phyloP scores from a whole-genome alignment of 2,888 invertebrate species.

The Dimorphilus gyrociliatus region DNA sequence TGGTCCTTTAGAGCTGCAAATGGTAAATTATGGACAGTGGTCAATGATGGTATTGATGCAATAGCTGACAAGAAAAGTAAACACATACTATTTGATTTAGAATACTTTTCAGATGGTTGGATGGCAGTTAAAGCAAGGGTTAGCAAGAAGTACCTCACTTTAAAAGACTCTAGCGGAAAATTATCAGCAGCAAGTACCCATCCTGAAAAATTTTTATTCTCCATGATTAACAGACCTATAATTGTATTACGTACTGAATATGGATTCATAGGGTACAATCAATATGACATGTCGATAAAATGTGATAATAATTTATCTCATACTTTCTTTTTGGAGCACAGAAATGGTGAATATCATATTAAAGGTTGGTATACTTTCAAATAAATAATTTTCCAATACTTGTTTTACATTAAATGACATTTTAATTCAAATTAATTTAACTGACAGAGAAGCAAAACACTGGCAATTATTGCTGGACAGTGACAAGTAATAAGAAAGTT shows the following conservation, averaged over 20 bases:
- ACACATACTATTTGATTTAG: conserved; percentile 74
- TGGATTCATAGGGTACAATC: conserved; percentile 84
- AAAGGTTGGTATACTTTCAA: no score
- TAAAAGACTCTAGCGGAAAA: conserved; percentile 84
- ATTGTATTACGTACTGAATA: conserved; percentile 84
- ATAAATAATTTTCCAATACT: no score
- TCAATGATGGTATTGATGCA: conserved; percentile 81
- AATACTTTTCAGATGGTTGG: conserved; percentile 79
- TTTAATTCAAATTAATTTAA: no score
- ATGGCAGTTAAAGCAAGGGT: conserved; percentile 79
- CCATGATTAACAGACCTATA: conserved; percentile 52
- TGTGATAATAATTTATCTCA: conserved; percentile 90
- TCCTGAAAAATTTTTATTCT: conserved; percentile 76
- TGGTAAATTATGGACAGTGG: conserved; percentile 85
- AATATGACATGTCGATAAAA: conserved; percentile 54
- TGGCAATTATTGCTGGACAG: conserved; percentile 87
- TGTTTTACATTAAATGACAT: no score
- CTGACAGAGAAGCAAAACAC: no score
- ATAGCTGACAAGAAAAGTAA: conserved; percentile 32
- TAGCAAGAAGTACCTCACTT: conserved; percentile 81
- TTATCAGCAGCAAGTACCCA: conserved; percentile 76
- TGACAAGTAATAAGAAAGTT: conserved; percentile 62
- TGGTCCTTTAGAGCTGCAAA: conserved; percentile 93
- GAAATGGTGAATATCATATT: no score
- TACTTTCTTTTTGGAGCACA: conserved; percentile 73